Evolutionary conservation across 2,797 vertebrate genomes (phyloP).

Genomic region (Antennarius maculatus): DNA sequence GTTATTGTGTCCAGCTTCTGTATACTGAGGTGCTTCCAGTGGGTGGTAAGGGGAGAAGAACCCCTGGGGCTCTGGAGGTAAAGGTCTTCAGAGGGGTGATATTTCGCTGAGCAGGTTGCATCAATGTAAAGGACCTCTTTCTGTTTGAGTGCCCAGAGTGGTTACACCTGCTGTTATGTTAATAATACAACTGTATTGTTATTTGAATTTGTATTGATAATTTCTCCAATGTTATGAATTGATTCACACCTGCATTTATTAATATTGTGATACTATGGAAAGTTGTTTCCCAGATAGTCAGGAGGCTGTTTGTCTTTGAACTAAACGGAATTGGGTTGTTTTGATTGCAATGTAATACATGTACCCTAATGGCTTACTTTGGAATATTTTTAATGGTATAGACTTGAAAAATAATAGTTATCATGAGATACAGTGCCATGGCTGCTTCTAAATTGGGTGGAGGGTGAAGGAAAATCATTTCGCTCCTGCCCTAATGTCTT

Average conservation of each 20-base stretch:
- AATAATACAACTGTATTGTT: constrained; percentile 42
- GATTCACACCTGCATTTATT: constrained; percentile 43
- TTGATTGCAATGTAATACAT: constrained; percentile 25
- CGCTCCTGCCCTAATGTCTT: constrained; percentile 60
- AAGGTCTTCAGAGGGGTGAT: constrained; percentile 43
- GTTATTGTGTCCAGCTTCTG: constrained; percentile 24
- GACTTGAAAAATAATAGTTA: constrained; percentile 55
- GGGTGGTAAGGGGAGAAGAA: constrained; percentile 11
- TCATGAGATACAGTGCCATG: constrained; percentile 39
- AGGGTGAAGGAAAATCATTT: constrained; percentile 63
- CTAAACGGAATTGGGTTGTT: constrained; percentile 6
- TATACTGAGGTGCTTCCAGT: constrained; percentile 25
- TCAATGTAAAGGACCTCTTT: constrained; percentile 31
- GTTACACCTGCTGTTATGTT: constrained; percentile 47
- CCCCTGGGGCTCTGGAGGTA: constrained; percentile 24
- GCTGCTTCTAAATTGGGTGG: constrained; percentile 56
- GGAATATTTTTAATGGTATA: constrained; percentile 36
- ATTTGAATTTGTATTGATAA: constrained; percentile 51
- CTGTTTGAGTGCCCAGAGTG: constrained; percentile 20
- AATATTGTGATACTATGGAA: constrained; percentile 25
- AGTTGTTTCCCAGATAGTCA: constrained; percentile 26
- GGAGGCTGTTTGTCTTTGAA: constrained; percentile 12
- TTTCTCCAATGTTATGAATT: constrained; percentile 42
- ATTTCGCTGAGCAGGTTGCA: constrained; percentile 14
- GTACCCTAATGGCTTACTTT: constrained; percentile 33